Base-by-base conservation (phyloP, 2,797 vertebrate genomes). In the Anabas testudineus region DNA sequence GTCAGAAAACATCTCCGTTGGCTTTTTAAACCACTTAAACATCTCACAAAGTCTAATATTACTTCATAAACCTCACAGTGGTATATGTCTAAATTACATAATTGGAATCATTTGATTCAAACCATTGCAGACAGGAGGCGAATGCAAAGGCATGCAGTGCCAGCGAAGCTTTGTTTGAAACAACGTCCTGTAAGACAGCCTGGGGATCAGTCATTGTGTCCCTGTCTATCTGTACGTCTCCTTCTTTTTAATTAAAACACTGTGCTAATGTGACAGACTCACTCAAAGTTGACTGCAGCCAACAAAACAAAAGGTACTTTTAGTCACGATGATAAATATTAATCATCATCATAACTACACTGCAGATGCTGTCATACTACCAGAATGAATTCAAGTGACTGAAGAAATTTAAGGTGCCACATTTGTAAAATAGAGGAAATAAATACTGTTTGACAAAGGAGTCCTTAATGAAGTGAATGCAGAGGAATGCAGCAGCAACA, bases 191-290 rank as follows among this genome's bases (percentile, higher is more conserved):
- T 75, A 62, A 58, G 74, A 73, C 76, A 57, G 76, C 84, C 83
- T 75, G 88, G 82, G 84, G 82, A 88, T 85, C 66, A 16, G 51
- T 87, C 88, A 82, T 91, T 90, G 88, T 90, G 61, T 68, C 37
- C 59, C 84, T 87, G 82, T 90, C 85, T 76, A 74, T 80, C 76
- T 74, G 52, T 80, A 81, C 41, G 82, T 89, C 86, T 88, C 82
- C 82, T 76, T 79, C 79, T 55, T 56, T 78, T 85, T 87, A 86
- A 89, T 92, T 90, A 87, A 90, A 90, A 89, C 70, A 72, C 83
- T 83, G 69, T 34, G 66, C 70, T 82, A 61, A 77, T 69, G 69
- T 89, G 83, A 81, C 78, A 81, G 46, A 80, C 42, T 7, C 22
- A 58, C 21, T 55, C 63, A 52, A 57, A 43, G 52, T 58, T 37